These are phyloP conservation scores for Caerostris extrusa DNA, from an alignment of 1,140 invertebrate genomes.

Conservation along the genomic window DNA sequence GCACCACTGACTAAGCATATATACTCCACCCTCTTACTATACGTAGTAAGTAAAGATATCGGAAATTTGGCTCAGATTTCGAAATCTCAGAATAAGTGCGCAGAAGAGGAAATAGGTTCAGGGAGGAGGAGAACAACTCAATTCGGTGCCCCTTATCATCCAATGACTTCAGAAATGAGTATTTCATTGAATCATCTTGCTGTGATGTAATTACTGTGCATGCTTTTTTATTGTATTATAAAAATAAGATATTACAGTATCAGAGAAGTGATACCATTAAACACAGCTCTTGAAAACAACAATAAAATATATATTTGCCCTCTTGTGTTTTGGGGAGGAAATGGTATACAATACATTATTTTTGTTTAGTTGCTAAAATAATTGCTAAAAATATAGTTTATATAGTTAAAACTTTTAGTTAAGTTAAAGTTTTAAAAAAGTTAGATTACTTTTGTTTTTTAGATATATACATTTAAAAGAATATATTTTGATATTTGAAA, in stretches of 20 bases:
- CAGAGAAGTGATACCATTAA: background rate
- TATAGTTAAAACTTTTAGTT: too few relatives aligned
- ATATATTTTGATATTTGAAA: too few relatives aligned
- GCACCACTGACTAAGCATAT: constrained; percentile 61
- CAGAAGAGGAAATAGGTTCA: constrained; percentile 17
- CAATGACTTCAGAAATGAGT: constrained; percentile 15
- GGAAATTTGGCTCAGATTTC: constrained; percentile 18
- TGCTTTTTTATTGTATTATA: background rate
- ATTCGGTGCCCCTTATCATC: constrained; percentile 50
- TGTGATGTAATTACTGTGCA: constrained; percentile 32
- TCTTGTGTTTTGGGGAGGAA: too few relatives aligned
- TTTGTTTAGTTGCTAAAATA: too few relatives aligned
- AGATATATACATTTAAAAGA: too few relatives aligned
- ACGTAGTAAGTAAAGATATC: constrained; percentile 64
- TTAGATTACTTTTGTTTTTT: too few relatives aligned
- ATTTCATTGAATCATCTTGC: constrained; percentile 25
- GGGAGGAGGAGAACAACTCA: constrained; percentile 38
- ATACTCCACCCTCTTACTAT: background rate
- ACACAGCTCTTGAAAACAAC: too few relatives aligned
- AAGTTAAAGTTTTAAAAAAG: too few relatives aligned
- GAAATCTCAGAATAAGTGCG: constrained; percentile 40
- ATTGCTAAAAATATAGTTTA: too few relatives aligned
- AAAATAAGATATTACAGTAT: background rate
- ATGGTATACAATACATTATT: too few relatives aligned
- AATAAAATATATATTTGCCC: too few relatives aligned